Evolutionary conservation across 2,113 vertebrate genomes (phyloP), one percentile per base, ranked within the genome.

Genomic region (Synchiropus splendidus): DNA sequence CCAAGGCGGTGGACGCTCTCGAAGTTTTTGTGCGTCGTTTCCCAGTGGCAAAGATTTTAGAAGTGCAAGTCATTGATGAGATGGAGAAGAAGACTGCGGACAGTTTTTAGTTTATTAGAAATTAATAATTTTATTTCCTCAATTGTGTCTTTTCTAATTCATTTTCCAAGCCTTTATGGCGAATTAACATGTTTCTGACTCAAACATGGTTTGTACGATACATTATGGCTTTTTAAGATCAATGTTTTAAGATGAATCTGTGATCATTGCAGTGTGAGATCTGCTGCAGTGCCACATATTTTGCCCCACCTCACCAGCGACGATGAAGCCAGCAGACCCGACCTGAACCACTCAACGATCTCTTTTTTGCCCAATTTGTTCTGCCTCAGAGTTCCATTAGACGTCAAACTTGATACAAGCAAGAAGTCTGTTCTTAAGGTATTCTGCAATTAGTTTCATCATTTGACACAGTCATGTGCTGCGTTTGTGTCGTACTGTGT

Each of bases 361-460:
- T 79, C 89, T 45, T 81, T 66, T 18, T 57, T 89, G 27, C 67
- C 87, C 5, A 84, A 84, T 45, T 76, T 97, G 36, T 87, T 82
- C 71, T 53, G 90, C 56, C 45, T 86, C 48, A 84, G 80, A 62
- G 81, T 69, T 54, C 45, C 76, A 21, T 38, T 90, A 41, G 90
- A 94, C 33, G 68, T 97, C 63, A 81, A 78, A 16, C 38, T 95
- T 54, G 84, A 90, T 68, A 83, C 86, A 53, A 80, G 84, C 64
- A 83, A 16, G 36, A 88, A 86, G 53, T 88, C 89, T 0, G 40
- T 93, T 53, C 86, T 99, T 40, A 99, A 95, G 92, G 95, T 96
- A 70, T 21, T 31, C 42, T 27, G 21, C 4, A 5, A 27, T 27
- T 27, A 27, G 21, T 27, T 8, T 5, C 21, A 27, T 27, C 4